A percentile compares a stretch with the other conserved stretches of the same genome.
Conservation (phyloP, 2,113 vertebrate species). For the Hydrochoerus hydrochaeris region DNA sequence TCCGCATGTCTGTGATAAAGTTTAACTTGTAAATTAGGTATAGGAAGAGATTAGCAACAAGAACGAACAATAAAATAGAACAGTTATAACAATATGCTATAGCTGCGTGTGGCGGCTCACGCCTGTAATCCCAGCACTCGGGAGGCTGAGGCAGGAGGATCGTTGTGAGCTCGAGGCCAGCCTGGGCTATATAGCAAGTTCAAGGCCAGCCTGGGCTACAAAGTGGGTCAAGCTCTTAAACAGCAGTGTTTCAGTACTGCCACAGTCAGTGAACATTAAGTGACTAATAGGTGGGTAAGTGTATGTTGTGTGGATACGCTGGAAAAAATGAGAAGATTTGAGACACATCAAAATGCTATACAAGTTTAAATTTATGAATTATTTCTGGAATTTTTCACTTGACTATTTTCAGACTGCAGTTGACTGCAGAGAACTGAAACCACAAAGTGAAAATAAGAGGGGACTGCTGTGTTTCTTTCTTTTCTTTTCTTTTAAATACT, state of each 20-base stretch:
- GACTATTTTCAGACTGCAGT: not conserved
- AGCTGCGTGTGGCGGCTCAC: not conserved
- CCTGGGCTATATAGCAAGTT: not conserved
- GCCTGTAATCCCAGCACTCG: not conserved
- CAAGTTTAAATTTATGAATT: not conserved
- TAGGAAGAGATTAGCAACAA: not conserved
- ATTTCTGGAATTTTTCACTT: not conserved
- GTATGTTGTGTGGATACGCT: not conserved
- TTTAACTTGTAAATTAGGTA: not conserved
- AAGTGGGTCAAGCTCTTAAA: not conserved
- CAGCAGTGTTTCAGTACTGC: not conserved
- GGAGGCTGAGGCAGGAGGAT: not conserved
- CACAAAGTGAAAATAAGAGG: not conserved
- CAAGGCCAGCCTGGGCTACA: not conserved
- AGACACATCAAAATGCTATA: not conserved
- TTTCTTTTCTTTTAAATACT: too few relatives aligned
- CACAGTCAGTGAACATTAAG: too few relatives aligned
- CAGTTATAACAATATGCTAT: not conserved
- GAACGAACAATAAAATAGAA: not conserved
- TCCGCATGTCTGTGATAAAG: not conserved
- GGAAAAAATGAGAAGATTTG: not conserved
- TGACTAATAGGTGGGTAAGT: too few relatives aligned
- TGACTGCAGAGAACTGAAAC: not conserved
- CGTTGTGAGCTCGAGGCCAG: not conserved
- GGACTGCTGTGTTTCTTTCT: not conserved